Base-by-base conservation (phyloP, 2,113 vertebrate species). In the Taxidea taxus region DNA sequence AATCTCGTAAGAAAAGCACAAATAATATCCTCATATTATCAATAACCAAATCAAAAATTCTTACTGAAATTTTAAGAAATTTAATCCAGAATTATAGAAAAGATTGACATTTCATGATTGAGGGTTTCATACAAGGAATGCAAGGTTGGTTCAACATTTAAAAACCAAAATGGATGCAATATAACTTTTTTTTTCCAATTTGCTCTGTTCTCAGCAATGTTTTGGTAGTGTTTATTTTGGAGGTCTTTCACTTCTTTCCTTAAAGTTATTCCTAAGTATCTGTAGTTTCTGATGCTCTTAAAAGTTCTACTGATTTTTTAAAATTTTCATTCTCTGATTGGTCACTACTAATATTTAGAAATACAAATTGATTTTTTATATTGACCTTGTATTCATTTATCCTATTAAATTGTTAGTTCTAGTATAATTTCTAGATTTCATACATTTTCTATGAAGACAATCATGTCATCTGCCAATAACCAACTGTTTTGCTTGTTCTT, bases 81-180 rank as follows among this genome's bases (percentile, higher is more conserved):
- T 1, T n/a, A 92, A 92, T 60, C 9, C 16, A 92, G 34, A 95
- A 90, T 92, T 60, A 94, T 2, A 42, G 85, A 85, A 84, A 70
- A 62, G 2, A 14, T 64, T 95, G 88, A 47, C 88, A 81, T 12
- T 88, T 85, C 42, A 74, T 11, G 29, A 87, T 4, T 31, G 23
- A 75, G 7, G 16, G 7, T 78, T 89, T 97, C 15, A 64, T 29
- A 77, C 3, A 62, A 91, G 37, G 13, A 95, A 86, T 21, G 20
- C 12, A 87, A 97, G 68, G 7, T 9, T 37, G 70, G 25, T 44
- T 94, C 56, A n/a, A 70, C 31, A 44, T 49, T 64, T 56, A 13
- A 95, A 93, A 91, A 84, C 66, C 60, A 96, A 74, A 85, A 89
- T 75, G 12, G 94, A 18, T 37, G 70, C 51, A 20, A 21, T n/a